Evolutionary conservation across 1,140 invertebrate genomes (phyloP), one percentile per base, ranked within the genome.

Genomic region (Panagrolaimus sp.): DNA sequence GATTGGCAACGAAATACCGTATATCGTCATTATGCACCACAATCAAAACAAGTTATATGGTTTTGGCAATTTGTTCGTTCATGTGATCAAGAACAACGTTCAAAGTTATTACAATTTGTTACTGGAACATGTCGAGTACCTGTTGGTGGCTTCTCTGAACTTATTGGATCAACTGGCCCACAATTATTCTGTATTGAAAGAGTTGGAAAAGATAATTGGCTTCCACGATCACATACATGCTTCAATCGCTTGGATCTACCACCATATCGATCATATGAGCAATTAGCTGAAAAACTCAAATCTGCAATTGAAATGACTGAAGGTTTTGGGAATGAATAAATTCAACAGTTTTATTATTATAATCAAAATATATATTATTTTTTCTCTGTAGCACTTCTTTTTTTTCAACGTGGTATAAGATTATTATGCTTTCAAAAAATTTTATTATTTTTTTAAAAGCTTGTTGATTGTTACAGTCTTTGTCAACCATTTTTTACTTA

Each of bases 291-390:
- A 84, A 97, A 97, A 87, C 85, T 97, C 71, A 95, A 91, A 74
- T 95, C 91, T 85, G 96, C 96, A 65, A 98, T 99, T 81, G 96
- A 99, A 87, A 95, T 98, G 88, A 98, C 96, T 48, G 96, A 99
- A 88, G 96, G 96, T 48, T 99, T 99, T 85, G 95, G 93, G 65
- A 93, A 98, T 85, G 96, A 98, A 87, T 97, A 85, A 83, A 38
- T 7, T 38, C 31, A 38, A 38, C 31, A 2, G 7, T 38, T 38
- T 38, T 7, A 38, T 38, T 38, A 38, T 38, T 7, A 4, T 38
- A 38, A 38, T 7, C 2, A 38, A 38, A 4, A 38, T 38, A 38
- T 38, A 38, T 38, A 4, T 38, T 38, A n/a, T n/a, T n/a, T n/a
- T n/a, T n/a, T n/a, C n/a, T n/a, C n/a, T n/a, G n/a, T 38, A 7